Evolutionary conservation across 1,140 invertebrate species (phyloP).

Genomic region (Helicoverpa zea): DNA sequence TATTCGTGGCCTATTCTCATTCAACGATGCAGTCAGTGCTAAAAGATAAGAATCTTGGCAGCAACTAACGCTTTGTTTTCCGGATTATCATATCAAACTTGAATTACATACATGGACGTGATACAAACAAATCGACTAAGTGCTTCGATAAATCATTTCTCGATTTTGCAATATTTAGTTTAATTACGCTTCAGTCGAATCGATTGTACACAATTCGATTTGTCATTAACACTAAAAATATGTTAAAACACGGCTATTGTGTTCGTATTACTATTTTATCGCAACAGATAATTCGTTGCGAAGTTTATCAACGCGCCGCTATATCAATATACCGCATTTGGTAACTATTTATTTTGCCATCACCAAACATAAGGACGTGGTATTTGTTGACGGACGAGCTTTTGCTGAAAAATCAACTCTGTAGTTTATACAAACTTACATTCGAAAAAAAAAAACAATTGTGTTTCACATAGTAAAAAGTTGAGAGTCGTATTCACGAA

Average conservation of each 20-base stretch:
- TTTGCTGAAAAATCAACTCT: neutral
- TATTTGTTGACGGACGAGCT: conserved; percentile 4
- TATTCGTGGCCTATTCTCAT: conserved; percentile 3
- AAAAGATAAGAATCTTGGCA: conserved; percentile 35
- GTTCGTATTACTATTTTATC: conserved; percentile 34
- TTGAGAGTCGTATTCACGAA: neutral
- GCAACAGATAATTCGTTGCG: conserved; percentile 12
- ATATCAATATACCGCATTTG: conserved; percentile 21
- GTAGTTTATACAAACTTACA: no score
- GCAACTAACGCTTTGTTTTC: neutral
- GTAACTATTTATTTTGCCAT: conserved; percentile 26
- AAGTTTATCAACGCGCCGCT: conserved; percentile 21
- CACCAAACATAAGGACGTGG: conserved; percentile 13
- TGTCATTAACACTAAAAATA: neutral
- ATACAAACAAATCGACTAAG: no score
- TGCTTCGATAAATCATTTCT: neutral
- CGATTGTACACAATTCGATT: neutral
- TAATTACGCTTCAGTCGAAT: neutral
- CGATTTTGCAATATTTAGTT: no score
- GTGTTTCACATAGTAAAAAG: neutral
- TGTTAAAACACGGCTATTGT: conserved; percentile 10
- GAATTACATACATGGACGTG: neutral
- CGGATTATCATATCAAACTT: conserved; percentile 1
- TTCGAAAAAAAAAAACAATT: neutral
- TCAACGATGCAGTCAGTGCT: conserved; percentile 6